Percentiles rank a stretch among this genome's conserved stretches.
Evolutionary conservation across 2,888 invertebrate genomes (phyloP).

Genomic region (Drymonia ruficornis): DNA sequence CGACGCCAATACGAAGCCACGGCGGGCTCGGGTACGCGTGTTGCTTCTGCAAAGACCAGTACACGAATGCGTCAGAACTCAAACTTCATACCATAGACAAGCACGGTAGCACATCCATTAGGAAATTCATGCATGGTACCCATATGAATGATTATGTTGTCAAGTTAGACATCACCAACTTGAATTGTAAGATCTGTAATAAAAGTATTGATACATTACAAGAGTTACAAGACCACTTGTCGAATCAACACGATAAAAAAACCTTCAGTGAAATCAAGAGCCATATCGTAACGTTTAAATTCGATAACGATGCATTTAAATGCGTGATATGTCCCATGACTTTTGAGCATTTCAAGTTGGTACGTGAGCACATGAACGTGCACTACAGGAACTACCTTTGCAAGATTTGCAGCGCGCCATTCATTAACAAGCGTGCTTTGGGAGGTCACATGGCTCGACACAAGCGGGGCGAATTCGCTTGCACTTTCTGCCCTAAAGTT

Average conservation of each 20-base stretch:
- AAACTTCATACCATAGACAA: conserved; percentile 52
- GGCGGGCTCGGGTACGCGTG: conserved; percentile 55
- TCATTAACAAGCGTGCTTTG: conserved; percentile 30
- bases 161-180: conserved; percentile 57
- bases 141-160: conserved; percentile 42
- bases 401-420: conserved; percentile 41
- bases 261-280: conserved; percentile 35
- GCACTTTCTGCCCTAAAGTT: conserved; percentile 39
- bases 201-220: conserved; percentile 17
- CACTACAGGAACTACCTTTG: conserved; percentile 53
- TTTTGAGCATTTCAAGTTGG: conserved; percentile 42
- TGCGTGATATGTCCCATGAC: conserved; percentile 41
- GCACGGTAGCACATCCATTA: conserved; percentile 43
- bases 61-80: conserved; percentile 45
- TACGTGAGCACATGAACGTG: conserved; percentile 50
- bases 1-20: conserved; percentile 57
- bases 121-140: conserved; percentile 43
- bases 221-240: conserved; percentile 21
- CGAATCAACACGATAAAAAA: conserved; percentile 17
- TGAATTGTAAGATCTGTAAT: conserved; percentile 31
- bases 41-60: conserved; percentile 52
- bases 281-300: conserved; percentile 58
- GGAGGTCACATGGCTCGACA: conserved; percentile 18
- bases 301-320: conserved; percentile 34
- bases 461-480: conserved; percentile 35